phyloP scores from a whole-genome alignment of 2,888 invertebrate genomes.

The Fragum fragum region DNA sequence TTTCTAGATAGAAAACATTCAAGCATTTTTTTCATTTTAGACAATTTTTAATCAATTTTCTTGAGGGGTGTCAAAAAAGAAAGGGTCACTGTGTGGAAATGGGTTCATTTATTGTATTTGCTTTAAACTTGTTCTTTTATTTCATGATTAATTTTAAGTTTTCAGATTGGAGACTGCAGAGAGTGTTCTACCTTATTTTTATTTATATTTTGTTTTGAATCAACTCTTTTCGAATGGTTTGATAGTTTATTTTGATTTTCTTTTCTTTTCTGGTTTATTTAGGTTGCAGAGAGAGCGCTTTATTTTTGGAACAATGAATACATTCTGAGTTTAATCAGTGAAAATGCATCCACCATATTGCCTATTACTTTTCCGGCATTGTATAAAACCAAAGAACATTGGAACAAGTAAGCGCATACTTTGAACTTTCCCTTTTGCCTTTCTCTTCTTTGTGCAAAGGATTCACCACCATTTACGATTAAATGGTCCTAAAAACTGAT shows the following conservation, averaged over 20 bases:
- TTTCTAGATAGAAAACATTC: too few species aligned
- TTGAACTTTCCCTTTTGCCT: neutral
- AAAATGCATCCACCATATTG: conserved; percentile 99
- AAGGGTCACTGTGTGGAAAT: too few species aligned
- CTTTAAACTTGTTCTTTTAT: neutral
- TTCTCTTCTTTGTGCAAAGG: too few species aligned
- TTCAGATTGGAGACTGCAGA: neutral
- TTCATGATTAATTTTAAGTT: neutral
- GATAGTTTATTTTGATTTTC: conserved; percentile 26
- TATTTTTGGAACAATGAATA: conserved; percentile 99
- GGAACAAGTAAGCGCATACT: conserved; percentile 92
- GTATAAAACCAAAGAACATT: conserved; percentile 99
- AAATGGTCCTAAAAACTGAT: too few species aligned
- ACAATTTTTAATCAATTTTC: too few species aligned
- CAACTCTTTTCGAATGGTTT: neutral
- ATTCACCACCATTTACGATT: too few species aligned
- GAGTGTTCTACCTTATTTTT: neutral
- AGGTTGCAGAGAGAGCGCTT: conserved; percentile 99
- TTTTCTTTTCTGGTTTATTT: conserved; percentile 55
- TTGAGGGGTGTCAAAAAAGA: too few species aligned
- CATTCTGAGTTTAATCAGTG: conserved; percentile 99
- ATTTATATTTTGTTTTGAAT: neutral
- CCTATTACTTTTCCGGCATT: conserved; percentile 99
- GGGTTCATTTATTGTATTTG: too few species aligned
- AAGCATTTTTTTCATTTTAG: too few species aligned